phyloP scores from a whole-genome alignment of 2,113 vertebrate species.

The Astur gentilis region DNA sequence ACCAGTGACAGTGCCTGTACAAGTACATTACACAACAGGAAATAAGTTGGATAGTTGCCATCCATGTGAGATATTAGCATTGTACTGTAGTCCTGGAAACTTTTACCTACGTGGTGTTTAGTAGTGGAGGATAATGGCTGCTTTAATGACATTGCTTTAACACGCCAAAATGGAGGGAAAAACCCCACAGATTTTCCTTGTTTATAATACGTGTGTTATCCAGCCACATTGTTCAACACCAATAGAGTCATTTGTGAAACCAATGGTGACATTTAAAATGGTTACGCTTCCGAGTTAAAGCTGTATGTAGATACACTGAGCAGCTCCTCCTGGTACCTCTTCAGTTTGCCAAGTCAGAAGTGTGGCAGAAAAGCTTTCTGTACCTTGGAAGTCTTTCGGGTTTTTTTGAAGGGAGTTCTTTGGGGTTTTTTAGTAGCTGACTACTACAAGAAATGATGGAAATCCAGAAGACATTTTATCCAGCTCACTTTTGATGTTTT shows the following conservation, averaged over 20 bases:
- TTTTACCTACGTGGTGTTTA: not conserved
- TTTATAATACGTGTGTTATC: not conserved
- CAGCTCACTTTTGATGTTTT: not conserved
- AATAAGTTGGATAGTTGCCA: not conserved
- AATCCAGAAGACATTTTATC: not conserved
- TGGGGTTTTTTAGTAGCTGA: not conserved
- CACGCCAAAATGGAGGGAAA: not conserved
- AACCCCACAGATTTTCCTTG: not conserved
- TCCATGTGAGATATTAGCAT: not conserved
- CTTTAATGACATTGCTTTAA: not conserved
- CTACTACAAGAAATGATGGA: not conserved
- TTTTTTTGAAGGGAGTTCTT: not conserved
- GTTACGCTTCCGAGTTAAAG: not conserved
- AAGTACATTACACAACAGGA: not conserved
- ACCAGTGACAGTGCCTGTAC: not conserved
- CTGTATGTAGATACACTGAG: accelerated
- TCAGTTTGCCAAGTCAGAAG: not conserved
- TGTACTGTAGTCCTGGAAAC: not conserved
- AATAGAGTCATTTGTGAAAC: not conserved
- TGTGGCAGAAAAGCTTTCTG: not conserved
- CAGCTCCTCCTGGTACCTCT: not conserved
- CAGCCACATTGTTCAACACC: not conserved
- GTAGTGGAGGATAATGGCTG: not conserved
- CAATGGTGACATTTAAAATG: not conserved
- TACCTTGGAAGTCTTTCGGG: not conserved